Evolutionary conservation across 2,888 invertebrate species (phyloP).

Genomic region (Thereva unica): DNA sequence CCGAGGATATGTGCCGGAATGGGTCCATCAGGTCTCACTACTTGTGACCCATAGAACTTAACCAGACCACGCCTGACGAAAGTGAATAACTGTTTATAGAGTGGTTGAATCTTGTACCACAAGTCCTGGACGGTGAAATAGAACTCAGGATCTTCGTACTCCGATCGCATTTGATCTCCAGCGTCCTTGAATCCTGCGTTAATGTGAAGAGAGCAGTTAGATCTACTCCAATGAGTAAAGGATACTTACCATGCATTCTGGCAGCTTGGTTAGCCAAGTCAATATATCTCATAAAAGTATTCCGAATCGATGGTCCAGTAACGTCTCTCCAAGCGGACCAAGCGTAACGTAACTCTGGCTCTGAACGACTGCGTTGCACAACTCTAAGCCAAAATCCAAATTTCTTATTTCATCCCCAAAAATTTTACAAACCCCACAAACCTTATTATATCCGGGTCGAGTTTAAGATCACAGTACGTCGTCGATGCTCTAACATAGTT

Average conservation of each 20-base stretch:
- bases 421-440: not conserved
- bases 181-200: constrained; percentile 68
- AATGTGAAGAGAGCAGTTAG: not conserved
- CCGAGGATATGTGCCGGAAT: constrained; percentile 85
- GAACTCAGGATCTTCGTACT: constrained; percentile 73
- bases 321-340: constrained; percentile 84
- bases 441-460: constrained; percentile 67
- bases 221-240: not conserved
- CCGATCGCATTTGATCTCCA: constrained; percentile 77
- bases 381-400: constrained; percentile 55
- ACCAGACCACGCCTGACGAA: constrained; percentile 74
- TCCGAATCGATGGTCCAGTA: constrained; percentile 75
- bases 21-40: constrained; percentile 69
- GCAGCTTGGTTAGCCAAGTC: constrained; percentile 81
- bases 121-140: constrained; percentile 63
- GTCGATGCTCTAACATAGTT: constrained; percentile 49
- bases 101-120: constrained; percentile 69
- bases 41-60: constrained; percentile 65
- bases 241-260: constrained; percentile 66
- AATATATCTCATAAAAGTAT: constrained; percentile 77
- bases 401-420: constrained; percentile 52
- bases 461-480: constrained; percentile 64
- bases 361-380: constrained; percentile 73
- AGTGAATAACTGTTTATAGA: constrained; percentile 82
- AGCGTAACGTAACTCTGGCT: constrained; percentile 73